Base-by-base conservation (phyloP, 2,888 invertebrate genomes). In the Drosophila tripunctata region DNA sequence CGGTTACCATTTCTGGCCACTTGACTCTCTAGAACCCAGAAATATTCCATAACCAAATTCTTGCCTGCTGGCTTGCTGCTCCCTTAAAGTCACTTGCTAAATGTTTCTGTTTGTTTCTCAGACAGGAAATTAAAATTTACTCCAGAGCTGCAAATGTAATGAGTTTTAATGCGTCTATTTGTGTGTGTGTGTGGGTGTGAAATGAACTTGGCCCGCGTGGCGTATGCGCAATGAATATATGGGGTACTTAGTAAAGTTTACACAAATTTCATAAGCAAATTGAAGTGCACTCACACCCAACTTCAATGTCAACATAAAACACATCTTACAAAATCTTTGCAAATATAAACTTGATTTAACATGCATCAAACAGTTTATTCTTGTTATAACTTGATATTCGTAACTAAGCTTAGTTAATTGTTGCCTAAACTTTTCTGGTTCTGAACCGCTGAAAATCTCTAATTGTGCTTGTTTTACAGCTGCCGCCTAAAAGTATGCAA, bases 61-160 rank as follows among this genome's bases (percentile, higher is more conserved):
- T 14, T 30, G 41, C 31, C 31, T 30, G 38, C 27, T 17, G 12
- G 27, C 60, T 43, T 35, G 43, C 31, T 35, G 43, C 31, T 56
- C 17, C 48, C 27, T 54, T 54, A 27, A 61, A 70, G 67, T 44
- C 17, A 41, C 19, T 35, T 33, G 6, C 19, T 5, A 22, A 50
- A 50, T 61, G 58, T 58, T 58, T 54, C 43, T 35, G 52, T 70
- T 50, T 70, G 79, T 47, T 55, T 74, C 57, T 60, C 44, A 33
- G 67, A 58, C 85, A 81, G 81, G 87, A 81, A 87, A 81, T 81
- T 81, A 81, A 81, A 87, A 81, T 81, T 72, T 77, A 48, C 78
- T 71, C 48, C 45, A 45, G 17, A 62, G 52, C 31, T 48, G 43
- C 63, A 68, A 85, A 61, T 63, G 83, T 82, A 79, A 80, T 76